Evolutionary conservation across 2,888 invertebrate species (phyloP), one percentile per base, ranked within the genome.

Genomic region (Lepidonotus clava): DNA sequence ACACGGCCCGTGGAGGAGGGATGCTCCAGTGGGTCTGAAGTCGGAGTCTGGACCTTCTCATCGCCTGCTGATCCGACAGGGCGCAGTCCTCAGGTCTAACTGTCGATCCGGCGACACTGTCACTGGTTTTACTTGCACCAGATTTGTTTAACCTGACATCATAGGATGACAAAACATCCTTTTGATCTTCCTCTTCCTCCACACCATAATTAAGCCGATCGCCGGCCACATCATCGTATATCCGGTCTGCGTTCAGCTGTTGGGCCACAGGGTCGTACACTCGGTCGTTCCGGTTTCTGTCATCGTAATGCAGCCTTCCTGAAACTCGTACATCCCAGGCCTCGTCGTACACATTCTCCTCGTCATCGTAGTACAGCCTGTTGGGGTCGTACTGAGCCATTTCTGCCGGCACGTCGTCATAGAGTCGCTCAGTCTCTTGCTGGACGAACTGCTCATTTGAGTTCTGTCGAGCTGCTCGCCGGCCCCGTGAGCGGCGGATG

Each of bases 191-290:
- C 4, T 6, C 67, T 18, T 1, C 67, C 6, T 67, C 67, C n/a
- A n/a, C n/a, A n/a, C n/a, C n/a, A n/a, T n/a, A n/a, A n/a, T n/a
- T n/a, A n/a, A n/a, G n/a, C n/a, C n/a, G n/a, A 38, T 76, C 40
- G 38, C 14, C 21, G 2, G 76, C 21, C 4, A 76, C 76, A 11
- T 76, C 38, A 38, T 76, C 76, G 24, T 76, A 76, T 4, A 76
- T 11, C 36, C 76, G 14, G 11, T 76, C 76, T 6, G 14, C 36
- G 6, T 8, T 53, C 53, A 11, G 61, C 61, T 18, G 6, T 8
- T 53, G 21, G 4, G 61, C 61, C 11, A 61, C 71, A 5, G 14
- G 36, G 71, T 71, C 71, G 71, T 71, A 71, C n/a, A 71, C 71
- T 5, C 6, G 71, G 71, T 71, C 71, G n/a, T n/a, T n/a, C n/a